A percentile compares a stretch with the other conserved stretches of the same genome.
Conservation (phyloP, 2,888 invertebrate genomes). For the Protodeltote pygarga region DNA sequence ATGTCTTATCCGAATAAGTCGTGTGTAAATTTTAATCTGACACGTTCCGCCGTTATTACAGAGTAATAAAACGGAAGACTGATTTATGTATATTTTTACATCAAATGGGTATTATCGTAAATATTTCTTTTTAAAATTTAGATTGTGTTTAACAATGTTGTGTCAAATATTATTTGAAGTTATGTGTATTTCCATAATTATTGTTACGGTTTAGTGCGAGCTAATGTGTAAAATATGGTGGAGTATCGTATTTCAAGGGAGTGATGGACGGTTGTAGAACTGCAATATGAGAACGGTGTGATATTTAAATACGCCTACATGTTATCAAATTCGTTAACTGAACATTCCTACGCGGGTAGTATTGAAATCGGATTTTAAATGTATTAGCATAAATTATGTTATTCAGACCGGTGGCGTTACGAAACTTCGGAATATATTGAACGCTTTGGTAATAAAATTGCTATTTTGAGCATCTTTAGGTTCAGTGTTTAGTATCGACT, state of each 20-base stretch:
- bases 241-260: slow-evolving; percentile 30
- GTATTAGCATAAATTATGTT: slow-evolving; percentile 49
- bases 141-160: slow-evolving; percentile 4
- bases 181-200: slow-evolving; percentile 12
- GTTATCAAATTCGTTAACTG: slow-evolving; percentile 30
- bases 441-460: slow-evolving; percentile 32
- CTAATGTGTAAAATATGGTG: slow-evolving; percentile 26
- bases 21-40: slow-evolving; percentile 22
- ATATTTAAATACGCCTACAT: slow-evolving; percentile 59
- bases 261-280: slow-evolving; percentile 37
- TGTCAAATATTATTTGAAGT: slow-evolving; percentile 8
- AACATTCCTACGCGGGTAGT: slow-evolving; percentile 42
- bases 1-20: too few species aligned
- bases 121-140: slow-evolving; percentile 1
- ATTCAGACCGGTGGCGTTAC: slow-evolving; percentile 36
- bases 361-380: slow-evolving; percentile 44
- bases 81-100: slow-evolving; percentile 21
- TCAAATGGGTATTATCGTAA: slow-evolving; percentile 21
- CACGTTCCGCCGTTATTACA: slow-evolving; percentile 14
- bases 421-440: slow-evolving; percentile 42
- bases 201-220: slow-evolving; percentile 1
- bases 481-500: slow-evolving; percentile 11
- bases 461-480: slow-evolving; percentile 30
- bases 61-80: slow-evolving; percentile 19
- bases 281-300: slow-evolving; percentile 54